Evolutionary conservation across 1,140 invertebrate species (phyloP), one percentile per base, ranked within the genome.

Genomic region (Drosophila mauritiana): DNA sequence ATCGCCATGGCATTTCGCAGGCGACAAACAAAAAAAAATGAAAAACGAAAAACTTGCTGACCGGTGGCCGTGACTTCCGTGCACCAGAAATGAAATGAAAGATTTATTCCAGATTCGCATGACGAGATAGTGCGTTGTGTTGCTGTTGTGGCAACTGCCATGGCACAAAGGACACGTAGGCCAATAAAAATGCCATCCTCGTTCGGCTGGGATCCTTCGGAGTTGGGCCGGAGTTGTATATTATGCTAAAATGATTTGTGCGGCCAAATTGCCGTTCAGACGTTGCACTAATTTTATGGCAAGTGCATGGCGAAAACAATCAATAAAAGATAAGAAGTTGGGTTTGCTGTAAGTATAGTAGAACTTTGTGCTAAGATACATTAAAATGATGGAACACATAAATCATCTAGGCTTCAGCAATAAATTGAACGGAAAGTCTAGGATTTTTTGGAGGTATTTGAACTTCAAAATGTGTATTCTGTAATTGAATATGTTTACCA

Each of bases 81-180:
- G 80, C 52, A 78, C 65, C 68, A 80, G 80, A 80, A 70, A 72
- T 72, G 73, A 55, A 83, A 74, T 89, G 73, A 63, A 70, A 89
- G 84, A 89, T 89, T 89, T 89, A 89, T 89, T 84, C 63, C 51
- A 80, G 84, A 89, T 89, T 89, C 73, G 64, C 84, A 78, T 89
- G 84, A 84, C 61, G 77, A 78, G 84, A 89, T 89, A 84, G 76
- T 45, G 43, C 31, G 31, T 31, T 31, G 31, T 31, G 31, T 10
- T 10, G 20, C 31, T 78, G 43, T 73, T 67, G 61, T 73, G 62
- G 74, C 69, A 52, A 53, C 8, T 43, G 40, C 39, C 37, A 45
- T 37, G 20, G 39, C 62, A 79, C 72, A 73, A 72, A 53, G 65
- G 84, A 89, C 83, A 88, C 83, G 83, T 88, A 84, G 84, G 73